These are phyloP conservation scores for Chrysolina haemoptera DNA, from an alignment of 2,888 invertebrate species.

Conservation along the genomic window DNA sequence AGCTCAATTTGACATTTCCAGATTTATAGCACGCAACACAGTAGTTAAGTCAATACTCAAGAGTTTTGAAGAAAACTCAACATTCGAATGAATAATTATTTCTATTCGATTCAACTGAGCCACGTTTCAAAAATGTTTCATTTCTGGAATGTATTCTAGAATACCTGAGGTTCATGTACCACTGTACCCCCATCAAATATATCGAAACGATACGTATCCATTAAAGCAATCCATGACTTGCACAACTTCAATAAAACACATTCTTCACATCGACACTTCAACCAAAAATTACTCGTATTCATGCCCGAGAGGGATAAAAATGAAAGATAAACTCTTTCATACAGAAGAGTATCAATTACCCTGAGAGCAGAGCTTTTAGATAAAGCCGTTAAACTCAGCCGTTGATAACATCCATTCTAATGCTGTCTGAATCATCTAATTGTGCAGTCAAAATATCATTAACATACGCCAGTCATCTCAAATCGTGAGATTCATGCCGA, in stretches of 20 bases:
- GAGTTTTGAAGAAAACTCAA: too few relatives aligned
- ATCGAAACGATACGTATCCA: not conserved
- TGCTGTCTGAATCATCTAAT: slow-evolving; percentile 41
- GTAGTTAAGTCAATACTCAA: too few relatives aligned
- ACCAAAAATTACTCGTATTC: slow-evolving; percentile 26
- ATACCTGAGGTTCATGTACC: too few relatives aligned
- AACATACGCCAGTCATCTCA: slow-evolving; percentile 50
- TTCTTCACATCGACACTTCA: not conserved
- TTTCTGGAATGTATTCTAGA: too few relatives aligned
- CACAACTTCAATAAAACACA: not conserved
- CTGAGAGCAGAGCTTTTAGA: slow-evolving; percentile 28
- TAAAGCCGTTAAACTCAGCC: slow-evolving; percentile 33
- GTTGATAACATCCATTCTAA: slow-evolving; percentile 26
- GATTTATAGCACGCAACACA: too few relatives aligned
- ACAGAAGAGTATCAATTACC: slow-evolving; percentile 35
- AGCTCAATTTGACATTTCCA: too few relatives aligned
- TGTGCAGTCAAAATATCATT: slow-evolving; percentile 46
- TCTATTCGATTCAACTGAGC: too few relatives aligned
- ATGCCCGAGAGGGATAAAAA: slow-evolving; percentile 29
- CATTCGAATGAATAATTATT: too few relatives aligned
- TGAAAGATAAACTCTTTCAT: slow-evolving; percentile 31
- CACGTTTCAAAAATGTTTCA: not conserved
- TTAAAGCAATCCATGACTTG: not conserved
- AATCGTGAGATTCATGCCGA: slow-evolving; percentile 32
- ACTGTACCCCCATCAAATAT: not conserved